Evolutionary conservation across 2,113 vertebrate genomes (phyloP).

Genomic region (Eulacestoma nigropectus): DNA sequence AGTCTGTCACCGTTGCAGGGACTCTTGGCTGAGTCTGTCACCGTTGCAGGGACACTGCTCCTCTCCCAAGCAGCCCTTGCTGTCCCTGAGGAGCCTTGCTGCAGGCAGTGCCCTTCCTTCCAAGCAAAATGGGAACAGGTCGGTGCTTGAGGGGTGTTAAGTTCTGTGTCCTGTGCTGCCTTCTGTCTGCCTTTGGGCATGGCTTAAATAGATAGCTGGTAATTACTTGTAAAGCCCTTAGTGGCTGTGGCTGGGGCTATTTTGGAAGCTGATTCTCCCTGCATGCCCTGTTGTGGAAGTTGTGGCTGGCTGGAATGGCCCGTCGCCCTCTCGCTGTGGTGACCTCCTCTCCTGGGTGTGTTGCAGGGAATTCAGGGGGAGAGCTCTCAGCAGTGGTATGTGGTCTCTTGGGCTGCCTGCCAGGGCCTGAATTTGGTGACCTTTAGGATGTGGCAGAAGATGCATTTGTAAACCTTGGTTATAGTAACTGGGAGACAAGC

Average conservation of each 20-base stretch:
- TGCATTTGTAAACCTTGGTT: conserved; percentile 36
- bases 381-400: conserved; percentile 34
- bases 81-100: background rate
- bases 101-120: background rate
- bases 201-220: conserved; percentile 28
- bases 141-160: background rate
- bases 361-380: conserved; percentile 5
- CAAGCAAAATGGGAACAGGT: background rate
- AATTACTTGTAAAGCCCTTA: conserved; percentile 35
- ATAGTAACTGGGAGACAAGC: conserved; percentile 5
- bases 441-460: conserved; percentile 47
- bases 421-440: conserved; percentile 49
- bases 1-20: background rate
- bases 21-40: background rate
- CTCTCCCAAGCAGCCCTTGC: background rate
- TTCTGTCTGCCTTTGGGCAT: background rate
- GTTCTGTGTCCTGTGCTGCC: background rate
- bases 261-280: conserved; percentile 39
- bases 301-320: conserved; percentile 7
- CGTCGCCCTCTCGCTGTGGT: background rate
- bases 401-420: background rate
- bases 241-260: background rate
- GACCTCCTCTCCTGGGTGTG: conserved; percentile 36
- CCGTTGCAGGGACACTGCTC: background rate
- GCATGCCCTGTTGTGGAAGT: conserved; percentile 56